Evolutionary conservation across 1,140 invertebrate genomes (phyloP).

Genomic region (Tribolium madens): DNA sequence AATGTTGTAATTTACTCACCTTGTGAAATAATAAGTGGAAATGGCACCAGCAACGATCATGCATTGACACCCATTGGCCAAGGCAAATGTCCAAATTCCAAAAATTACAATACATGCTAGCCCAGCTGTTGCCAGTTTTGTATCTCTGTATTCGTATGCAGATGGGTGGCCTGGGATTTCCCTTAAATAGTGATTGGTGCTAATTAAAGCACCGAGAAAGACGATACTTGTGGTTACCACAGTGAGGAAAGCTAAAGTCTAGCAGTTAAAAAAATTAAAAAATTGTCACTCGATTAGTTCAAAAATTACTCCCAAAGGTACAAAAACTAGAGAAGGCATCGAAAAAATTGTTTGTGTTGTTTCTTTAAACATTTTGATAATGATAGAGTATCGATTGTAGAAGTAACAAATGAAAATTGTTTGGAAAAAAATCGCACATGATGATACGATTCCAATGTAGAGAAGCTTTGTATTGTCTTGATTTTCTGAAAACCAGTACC

Average conservation of each 20-base stretch:
- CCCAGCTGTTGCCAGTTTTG: neutral
- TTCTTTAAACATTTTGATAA: neutral
- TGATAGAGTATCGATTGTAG: neutral
- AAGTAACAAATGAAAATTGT: constrained; percentile 21
- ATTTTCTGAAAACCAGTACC: constrained; percentile 1
- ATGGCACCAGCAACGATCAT: neutral
- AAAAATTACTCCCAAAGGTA: neutral
- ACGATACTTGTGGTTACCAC: neutral
- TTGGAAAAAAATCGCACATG: neutral
- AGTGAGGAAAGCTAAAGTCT: neutral
- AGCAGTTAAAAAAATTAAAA: neutral
- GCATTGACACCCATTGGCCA: constrained; percentile 5
- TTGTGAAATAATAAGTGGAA: neutral
- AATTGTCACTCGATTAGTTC: neutral
- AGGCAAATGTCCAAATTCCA: neutral
- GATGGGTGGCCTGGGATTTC: neutral
- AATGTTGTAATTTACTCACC: neutral
- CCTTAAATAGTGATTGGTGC: neutral
- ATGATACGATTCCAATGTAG: neutral
- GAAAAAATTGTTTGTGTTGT: neutral
- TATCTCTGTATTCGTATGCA: neutral
- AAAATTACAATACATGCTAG: neutral
- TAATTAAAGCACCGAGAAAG: neutral
- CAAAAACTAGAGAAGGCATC: neutral
- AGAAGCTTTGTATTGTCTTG: neutral